phyloP scores from a whole-genome alignment of 2,113 vertebrate genomes.

The Actinemys pallida region DNA sequence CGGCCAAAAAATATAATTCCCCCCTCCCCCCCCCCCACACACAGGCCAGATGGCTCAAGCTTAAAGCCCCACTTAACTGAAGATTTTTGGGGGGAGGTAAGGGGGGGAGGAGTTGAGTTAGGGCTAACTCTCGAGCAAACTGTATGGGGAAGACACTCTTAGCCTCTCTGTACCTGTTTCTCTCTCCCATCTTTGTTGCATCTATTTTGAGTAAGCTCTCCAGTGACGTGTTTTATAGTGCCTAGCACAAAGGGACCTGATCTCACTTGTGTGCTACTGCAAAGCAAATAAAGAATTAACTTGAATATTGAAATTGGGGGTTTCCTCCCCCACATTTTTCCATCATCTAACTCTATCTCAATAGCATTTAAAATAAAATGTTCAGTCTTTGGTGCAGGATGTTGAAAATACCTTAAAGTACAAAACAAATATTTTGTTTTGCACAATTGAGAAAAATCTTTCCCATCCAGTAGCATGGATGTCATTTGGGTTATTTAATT shows the following conservation, averaged over 20 bases:
- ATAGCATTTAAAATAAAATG: not conserved
- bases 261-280: not conserved
- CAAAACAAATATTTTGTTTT: conserved; percentile 2
- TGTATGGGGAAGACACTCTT: not conserved
- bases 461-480: not conserved
- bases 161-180: not conserved
- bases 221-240: fast-evolving
- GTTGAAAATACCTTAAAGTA: not conserved
- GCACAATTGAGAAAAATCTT: conserved; percentile 20
- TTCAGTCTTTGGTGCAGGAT: not conserved
- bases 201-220: not conserved
- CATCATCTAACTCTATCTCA: not conserved
- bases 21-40: too few relatives aligned
- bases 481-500: conserved; percentile 56
- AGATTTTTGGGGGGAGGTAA: not conserved
- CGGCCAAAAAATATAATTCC: too few relatives aligned
- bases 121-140: not conserved
- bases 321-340: not conserved
- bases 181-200: not conserved
- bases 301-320: not conserved
- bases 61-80: not conserved
- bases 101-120: not conserved
- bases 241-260: not conserved
- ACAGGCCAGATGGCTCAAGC: not conserved
- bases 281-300: not conserved